phyloP scores from a whole-genome alignment of 1,140 invertebrate species.

The Heliothis virescens region DNA sequence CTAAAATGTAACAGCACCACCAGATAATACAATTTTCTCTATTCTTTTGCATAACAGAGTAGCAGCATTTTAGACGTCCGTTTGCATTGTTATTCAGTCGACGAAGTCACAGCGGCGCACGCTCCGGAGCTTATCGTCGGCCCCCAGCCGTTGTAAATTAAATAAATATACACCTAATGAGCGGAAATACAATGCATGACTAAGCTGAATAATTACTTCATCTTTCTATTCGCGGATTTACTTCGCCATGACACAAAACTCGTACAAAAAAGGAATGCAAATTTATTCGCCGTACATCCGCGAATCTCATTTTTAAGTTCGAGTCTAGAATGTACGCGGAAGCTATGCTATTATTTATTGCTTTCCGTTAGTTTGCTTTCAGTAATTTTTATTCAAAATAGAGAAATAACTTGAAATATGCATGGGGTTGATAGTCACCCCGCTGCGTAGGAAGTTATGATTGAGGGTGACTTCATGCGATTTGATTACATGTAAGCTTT shows the following conservation, averaged over 20 bases:
- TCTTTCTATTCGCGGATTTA: slow-evolving; percentile 64
- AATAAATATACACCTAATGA: slow-evolving; percentile 86
- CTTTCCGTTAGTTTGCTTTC: slow-evolving; percentile 51
- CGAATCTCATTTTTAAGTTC: slow-evolving; percentile 54
- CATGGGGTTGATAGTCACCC: slow-evolving; percentile 29
- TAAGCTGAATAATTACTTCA: slow-evolving; percentile 80
- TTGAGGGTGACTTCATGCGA: slow-evolving; percentile 60
- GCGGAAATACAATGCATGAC: slow-evolving; percentile 83
- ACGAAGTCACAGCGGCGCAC: slow-evolving; percentile 77
- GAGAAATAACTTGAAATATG: slow-evolving; percentile 54
- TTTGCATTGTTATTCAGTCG: slow-evolving; percentile 84
- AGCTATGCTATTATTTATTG: slow-evolving; percentile 63
- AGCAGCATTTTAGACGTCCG: slow-evolving; percentile 73
- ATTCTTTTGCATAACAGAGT: slow-evolving; percentile 58
- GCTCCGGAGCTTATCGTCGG: slow-evolving; percentile 82
- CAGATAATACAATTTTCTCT: slow-evolving; percentile 39
- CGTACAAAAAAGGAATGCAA: slow-evolving; percentile 37
- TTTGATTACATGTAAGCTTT: slow-evolving; percentile 57
- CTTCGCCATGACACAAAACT: slow-evolving; percentile 30
- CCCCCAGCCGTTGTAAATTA: slow-evolving; percentile 84
- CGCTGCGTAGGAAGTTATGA: slow-evolving; percentile 58
- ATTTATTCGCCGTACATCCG: slow-evolving; percentile 50
- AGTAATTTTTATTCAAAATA: slow-evolving; percentile 60
- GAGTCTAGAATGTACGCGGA: slow-evolving; percentile 53
- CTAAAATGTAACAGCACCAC: slow-evolving; percentile 30